These are phyloP conservation scores for Tenthredo mesomela DNA, from an alignment of 2,888 invertebrate species.

Conservation along the genomic window DNA sequence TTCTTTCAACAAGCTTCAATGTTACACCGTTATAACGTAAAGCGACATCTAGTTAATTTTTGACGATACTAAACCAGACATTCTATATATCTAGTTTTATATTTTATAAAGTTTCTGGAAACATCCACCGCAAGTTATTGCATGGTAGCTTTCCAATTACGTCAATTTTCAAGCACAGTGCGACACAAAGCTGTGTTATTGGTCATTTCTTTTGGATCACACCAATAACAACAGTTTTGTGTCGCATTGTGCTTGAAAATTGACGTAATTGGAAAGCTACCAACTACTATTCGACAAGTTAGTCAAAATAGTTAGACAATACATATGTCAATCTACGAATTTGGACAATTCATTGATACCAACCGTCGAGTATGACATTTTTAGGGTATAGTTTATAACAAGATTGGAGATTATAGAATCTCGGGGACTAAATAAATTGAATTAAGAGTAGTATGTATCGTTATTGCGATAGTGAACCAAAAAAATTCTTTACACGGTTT, in stretches of 20 bases:
- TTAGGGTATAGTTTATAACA: constrained; percentile 28
- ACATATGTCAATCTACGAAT: neutral
- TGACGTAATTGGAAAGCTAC: too few relatives aligned
- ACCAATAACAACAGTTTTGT: too few relatives aligned
- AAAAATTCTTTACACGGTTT: neutral
- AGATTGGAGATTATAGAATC: constrained; percentile 21
- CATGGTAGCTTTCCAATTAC: too few relatives aligned
- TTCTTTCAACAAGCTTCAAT: neutral
- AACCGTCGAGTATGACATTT: neutral
- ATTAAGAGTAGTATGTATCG: neutral
- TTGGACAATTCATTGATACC: neutral
- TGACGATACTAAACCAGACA: too few relatives aligned
- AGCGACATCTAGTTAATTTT: neutral
- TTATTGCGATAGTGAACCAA: neutral
- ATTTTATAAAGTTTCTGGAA: too few relatives aligned
- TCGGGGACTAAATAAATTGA: constrained; percentile 1
- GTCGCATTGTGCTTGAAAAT: too few relatives aligned
- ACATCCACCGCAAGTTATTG: too few relatives aligned
- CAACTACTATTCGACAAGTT: too few relatives aligned
- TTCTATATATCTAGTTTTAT: too few relatives aligned
- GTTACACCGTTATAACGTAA: neutral
- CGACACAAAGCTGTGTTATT: too few relatives aligned
- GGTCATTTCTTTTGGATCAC: too few relatives aligned
- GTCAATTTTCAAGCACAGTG: too few relatives aligned
- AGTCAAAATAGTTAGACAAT: neutral